Percentiles rank a stretch among this genome's conserved stretches.
These are phyloP conservation scores for Gulo gulo DNA, from an alignment of 2,113 vertebrate species.

Conservation along the genomic window DNA sequence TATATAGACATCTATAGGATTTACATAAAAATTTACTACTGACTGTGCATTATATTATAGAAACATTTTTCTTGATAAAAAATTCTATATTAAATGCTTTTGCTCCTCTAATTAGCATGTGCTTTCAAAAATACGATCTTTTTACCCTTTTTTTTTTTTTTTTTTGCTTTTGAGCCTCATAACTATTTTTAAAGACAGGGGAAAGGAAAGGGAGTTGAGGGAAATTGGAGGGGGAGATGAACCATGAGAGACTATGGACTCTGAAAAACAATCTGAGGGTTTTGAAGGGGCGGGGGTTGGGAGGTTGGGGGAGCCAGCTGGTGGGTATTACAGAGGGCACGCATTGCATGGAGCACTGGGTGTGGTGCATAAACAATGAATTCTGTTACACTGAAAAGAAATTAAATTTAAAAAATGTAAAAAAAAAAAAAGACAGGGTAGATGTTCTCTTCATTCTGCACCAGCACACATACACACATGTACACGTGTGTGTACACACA, in stretches of 20 bases:
- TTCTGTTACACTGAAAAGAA: too few species aligned
- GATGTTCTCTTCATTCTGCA: not conserved
- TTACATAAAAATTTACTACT: not conserved
- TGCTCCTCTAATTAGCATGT: not conserved
- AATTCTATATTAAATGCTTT: not conserved
- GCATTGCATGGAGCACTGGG: too few species aligned
- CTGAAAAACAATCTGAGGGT: too few species aligned
- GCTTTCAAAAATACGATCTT: not conserved
- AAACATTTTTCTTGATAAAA: not conserved
- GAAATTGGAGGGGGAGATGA: too few species aligned
- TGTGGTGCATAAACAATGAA: too few species aligned
- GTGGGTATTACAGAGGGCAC: too few species aligned
- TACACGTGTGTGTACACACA: rapidly evolving
- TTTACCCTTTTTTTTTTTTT: not conserved
- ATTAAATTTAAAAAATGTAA: too few species aligned
- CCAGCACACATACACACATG: rapidly evolving
- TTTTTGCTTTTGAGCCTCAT: not conserved
- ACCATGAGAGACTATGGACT: too few species aligned
- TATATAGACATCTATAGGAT: not conserved
- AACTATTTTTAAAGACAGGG: not conserved
- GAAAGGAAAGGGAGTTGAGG: too few species aligned
- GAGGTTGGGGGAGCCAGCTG: too few species aligned
- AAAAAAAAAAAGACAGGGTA: not conserved
- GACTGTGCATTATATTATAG: not conserved
- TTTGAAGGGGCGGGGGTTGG: too few species aligned